Base-by-base conservation (phyloP, 2,888 invertebrate species). In the Xestia c-nigrum region DNA sequence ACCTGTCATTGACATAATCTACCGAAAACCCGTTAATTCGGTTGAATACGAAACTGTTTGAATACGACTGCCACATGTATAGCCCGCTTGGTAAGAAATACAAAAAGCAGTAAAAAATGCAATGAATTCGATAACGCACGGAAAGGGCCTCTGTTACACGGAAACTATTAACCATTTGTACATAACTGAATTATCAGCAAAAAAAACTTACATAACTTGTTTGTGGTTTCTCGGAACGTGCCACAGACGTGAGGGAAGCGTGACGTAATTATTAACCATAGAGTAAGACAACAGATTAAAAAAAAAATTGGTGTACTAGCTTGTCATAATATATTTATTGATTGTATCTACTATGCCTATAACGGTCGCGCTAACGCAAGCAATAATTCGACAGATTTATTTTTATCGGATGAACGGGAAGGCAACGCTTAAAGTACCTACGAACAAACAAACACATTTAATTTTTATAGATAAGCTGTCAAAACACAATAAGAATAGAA, bases 201-300 rank as follows among this genome's bases (percentile, higher is more conserved):
- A 85, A 85, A 85, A 85, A 77, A 38, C 47, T 74, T 73, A 46
- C 76, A 65, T 52, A 74, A 72, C 78, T 77, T 68, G 75, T 85
- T 81, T 74, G 72, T 79, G 38, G 69, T 75, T 40, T 71, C 73
- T 76, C 0, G 12, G 68, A 76, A 85, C 68, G 57, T 55, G 50
- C 57, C 19, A 57, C 64, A 43, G 38, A 70, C 43, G 19, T 61
- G 14, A 24, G 12, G 12, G 70, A 61, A 55, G 12, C 61, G 16
- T 72, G 43, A 75, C 57, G 64, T 59, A 64, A 79, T 46, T 10
- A 31, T 31, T 31, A 31, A 31, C 31, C 31, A 31, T 31, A 31
- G 31, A 31, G 31, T 31, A 3, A 31, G 31, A 31, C 1, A 31
- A 31, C 1, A 31, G 31, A 31, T 31, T 31, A 31, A 31, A 31